Conservation (phyloP, 2,888 invertebrate species). For the Eristalis arbustorum region DNA sequence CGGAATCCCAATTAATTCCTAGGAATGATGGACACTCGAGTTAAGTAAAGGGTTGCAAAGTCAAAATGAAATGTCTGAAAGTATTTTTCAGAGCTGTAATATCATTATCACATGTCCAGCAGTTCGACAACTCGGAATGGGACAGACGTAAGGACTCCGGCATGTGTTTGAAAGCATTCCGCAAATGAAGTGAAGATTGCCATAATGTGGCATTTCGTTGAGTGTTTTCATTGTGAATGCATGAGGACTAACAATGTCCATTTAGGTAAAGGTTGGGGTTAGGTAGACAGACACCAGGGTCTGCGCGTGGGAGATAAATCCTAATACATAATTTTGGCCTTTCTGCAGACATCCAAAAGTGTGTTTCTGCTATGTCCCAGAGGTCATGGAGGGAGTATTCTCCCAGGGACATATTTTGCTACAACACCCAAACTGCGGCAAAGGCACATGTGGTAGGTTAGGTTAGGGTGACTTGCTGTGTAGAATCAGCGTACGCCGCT, state of each 20-base stretch:
- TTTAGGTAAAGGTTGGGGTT: too few relatives aligned
- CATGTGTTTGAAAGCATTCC: neutral
- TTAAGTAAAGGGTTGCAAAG: neutral
- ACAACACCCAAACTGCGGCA: too few relatives aligned
- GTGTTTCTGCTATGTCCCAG: too few relatives aligned
- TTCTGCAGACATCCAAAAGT: too few relatives aligned
- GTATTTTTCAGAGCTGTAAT: neutral
- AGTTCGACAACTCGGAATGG: neutral
- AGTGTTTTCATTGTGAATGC: neutral
- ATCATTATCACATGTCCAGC: neutral
- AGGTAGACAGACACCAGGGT: too few relatives aligned
- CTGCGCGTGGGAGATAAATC: too few relatives aligned
- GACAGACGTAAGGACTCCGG: neutral
- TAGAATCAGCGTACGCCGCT: too few relatives aligned
- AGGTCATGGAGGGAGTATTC: too few relatives aligned
- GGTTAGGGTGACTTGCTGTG: too few relatives aligned
- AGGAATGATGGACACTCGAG: constrained; percentile 1
- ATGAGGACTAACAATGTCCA: neutral
- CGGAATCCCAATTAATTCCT: constrained; percentile 8
- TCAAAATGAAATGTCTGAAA: neutral
- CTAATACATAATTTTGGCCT: too few relatives aligned
- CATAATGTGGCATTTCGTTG: neutral
- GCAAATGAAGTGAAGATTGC: neutral
- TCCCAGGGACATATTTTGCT: too few relatives aligned
- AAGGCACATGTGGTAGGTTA: too few relatives aligned